phyloP scores from a whole-genome alignment of 2,797 vertebrate genomes.

The Gymnothorax reevesii region DNA sequence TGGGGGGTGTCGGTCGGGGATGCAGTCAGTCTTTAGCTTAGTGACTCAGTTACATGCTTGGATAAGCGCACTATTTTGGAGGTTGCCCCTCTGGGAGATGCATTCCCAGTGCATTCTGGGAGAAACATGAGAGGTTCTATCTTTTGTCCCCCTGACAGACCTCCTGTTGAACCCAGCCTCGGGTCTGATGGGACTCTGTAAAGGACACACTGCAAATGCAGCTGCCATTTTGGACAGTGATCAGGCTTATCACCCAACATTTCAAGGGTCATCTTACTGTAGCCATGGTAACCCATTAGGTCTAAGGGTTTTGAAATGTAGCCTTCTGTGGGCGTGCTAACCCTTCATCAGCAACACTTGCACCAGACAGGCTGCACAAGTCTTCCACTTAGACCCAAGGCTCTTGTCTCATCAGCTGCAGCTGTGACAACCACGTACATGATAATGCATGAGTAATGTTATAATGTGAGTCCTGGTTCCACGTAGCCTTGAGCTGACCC shows the following conservation, averaged over 20 bases:
- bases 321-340: no score
- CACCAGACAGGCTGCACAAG: no score
- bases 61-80: not conserved
- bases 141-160: not conserved
- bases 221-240: not conserved
- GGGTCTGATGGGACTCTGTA: not conserved
- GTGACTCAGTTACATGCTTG: not conserved
- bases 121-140: constrained; percentile 7
- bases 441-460: no score
- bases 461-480: no score
- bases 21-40: not conserved
- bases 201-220: not conserved
- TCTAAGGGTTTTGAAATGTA: not conserved
- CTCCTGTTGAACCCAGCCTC: no score
- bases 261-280: not conserved
- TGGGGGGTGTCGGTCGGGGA: not conserved
- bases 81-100: not conserved
- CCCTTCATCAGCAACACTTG: no score
- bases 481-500: no score
- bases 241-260: not conserved
- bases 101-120: not conserved
- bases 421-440: no score
- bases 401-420: no score
- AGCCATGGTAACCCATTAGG: not conserved
- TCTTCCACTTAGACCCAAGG: no score